Base-by-base conservation (phyloP, 2,113 vertebrate species). In the Oryzias curvinotus region DNA sequence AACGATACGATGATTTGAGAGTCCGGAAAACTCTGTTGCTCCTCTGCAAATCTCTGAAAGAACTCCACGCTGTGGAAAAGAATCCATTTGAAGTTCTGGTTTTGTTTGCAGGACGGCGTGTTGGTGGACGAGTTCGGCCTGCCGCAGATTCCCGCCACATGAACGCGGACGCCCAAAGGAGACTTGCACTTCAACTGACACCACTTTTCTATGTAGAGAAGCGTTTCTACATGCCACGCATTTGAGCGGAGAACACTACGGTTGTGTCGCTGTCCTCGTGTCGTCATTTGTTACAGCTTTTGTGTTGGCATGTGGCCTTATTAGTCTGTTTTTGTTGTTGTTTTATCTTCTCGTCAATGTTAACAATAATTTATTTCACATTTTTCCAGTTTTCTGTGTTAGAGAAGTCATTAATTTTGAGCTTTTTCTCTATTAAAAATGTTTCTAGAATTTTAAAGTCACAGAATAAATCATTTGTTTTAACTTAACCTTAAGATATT, bases 111-210 rank as follows among this genome's bases (percentile, higher is more conserved):
- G 97, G 97, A 98, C 61, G 97, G 97, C 0, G 94, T 98, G 13
- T 62, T 98, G 89, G 97, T 98, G 86, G 97, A 99, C 84, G 97
- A 98, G 84, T 98, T 98, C 43, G 96, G 97, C 50, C 88, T 98
- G 77, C 96, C 96, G 67, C 96, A 98, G 91, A 98, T 98, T 54
- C 96, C 97, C 45, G 96, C 97, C 54, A 93, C 95, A 76, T 98
- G 97, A 91, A 85, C 41, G 13, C 18, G 13, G 42, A 52, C 41
- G 2, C 42, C 58, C 45, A 14, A 16, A 14, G 77, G 57, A 57
- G 45, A 66, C 73, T 85, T 85, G 79, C 83, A 85, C 80, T 84
- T 48, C 58, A 53, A 73, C 69, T 70, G 58, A 71, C 78, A 80
- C 78, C 73, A 76, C 80, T 84, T 89, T 90, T 89, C 53, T 84